Evolutionary conservation across 2,888 invertebrate genomes (phyloP).

Genomic region (Cybosia mesomella): DNA sequence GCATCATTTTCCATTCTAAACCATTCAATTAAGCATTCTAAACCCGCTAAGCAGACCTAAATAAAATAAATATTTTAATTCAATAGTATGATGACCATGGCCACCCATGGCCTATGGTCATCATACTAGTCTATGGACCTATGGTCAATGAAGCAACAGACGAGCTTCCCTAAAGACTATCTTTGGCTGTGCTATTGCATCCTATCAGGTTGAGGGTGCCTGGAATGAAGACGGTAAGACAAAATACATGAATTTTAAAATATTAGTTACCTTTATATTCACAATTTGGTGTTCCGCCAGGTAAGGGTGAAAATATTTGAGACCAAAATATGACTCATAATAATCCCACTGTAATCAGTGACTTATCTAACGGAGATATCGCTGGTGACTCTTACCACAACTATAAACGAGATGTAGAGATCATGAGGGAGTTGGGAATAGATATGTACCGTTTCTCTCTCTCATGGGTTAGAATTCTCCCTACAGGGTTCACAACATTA

Average conservation of each 20-base stretch:
- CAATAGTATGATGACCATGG: constrained; percentile 35
- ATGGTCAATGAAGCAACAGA: constrained; percentile 40
- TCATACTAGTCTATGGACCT: no score
- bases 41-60: neutral
- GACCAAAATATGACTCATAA: constrained; percentile 67
- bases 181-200: constrained; percentile 70
- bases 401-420: constrained; percentile 85
- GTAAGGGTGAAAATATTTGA: constrained; percentile 71
- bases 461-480: constrained; percentile 80
- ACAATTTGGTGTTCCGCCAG: constrained; percentile 39
- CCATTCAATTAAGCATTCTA: no score
- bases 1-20: neutral
- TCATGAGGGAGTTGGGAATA: constrained; percentile 75
- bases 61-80: neutral
- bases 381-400: constrained; percentile 88
- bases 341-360: constrained; percentile 58
- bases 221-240: constrained; percentile 69
- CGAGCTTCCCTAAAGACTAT: constrained; percentile 68
- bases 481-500: constrained; percentile 75
- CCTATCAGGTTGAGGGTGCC: constrained; percentile 72
- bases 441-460: constrained; percentile 84
- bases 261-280: neutral
- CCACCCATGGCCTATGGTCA: constrained; percentile 32
- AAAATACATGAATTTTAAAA: neutral
- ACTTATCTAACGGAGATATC: constrained; percentile 84